Evolutionary conservation across 1,140 invertebrate genomes (phyloP).

Genomic region (Calliphora vicina): DNA sequence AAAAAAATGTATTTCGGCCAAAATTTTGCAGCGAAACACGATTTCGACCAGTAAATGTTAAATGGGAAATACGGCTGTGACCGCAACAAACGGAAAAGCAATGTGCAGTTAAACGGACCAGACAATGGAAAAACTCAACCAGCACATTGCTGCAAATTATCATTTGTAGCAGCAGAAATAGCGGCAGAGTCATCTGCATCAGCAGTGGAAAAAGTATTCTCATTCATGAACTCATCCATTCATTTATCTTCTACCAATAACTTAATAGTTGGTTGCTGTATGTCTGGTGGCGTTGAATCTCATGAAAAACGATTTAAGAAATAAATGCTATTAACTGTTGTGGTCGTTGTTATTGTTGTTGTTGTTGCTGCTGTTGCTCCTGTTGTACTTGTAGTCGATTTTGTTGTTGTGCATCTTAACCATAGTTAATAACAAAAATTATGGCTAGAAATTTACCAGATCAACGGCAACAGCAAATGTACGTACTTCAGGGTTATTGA

Average conservation of each 20-base stretch:
- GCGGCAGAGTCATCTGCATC: background rate
- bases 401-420: background rate
- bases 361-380: background rate
- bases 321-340: background rate
- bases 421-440: slow-evolving; percentile 2
- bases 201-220: background rate
- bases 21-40: background rate
- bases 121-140: background rate
- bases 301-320: slow-evolving; percentile 10
- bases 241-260: background rate
- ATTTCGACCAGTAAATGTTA: slow-evolving; percentile 2
- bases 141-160: background rate
- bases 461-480: background rate
- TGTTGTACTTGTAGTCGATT: background rate
- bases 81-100: slow-evolving; percentile 12
- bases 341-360: background rate
- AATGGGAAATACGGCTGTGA: slow-evolving; percentile 1
- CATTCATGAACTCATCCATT: too few relatives aligned
- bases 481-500: background rate
- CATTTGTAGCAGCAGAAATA: background rate
- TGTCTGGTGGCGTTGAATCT: background rate
- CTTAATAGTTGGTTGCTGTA: background rate
- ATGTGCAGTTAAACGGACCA: background rate
- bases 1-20: background rate
- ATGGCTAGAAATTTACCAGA: slow-evolving; percentile 1